phyloP scores from a whole-genome alignment of 2,113 vertebrate species.

The Phasianus colchicus region DNA sequence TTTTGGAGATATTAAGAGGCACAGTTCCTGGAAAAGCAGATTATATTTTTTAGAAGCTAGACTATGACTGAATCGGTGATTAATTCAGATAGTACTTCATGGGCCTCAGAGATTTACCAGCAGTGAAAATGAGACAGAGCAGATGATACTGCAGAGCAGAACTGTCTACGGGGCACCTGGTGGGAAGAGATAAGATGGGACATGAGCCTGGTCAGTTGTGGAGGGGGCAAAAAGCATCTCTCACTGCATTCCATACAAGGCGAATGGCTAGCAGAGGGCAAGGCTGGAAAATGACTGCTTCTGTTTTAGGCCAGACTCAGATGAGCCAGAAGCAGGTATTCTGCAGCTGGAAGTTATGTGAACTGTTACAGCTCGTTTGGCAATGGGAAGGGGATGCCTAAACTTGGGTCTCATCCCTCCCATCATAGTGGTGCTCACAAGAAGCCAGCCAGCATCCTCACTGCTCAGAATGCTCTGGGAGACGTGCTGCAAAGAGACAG shows the following conservation, averaged over 20 bases:
- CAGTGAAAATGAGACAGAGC: neutral
- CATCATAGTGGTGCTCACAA: neutral
- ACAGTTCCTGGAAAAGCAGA: constrained; percentile 36
- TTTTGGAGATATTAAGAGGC: neutral
- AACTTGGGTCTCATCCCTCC: neutral
- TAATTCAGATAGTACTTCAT: neutral
- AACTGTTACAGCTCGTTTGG: neutral
- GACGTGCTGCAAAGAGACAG: neutral
- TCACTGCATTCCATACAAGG: fast-evolving
- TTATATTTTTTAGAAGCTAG: neutral
- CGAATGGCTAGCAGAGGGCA: fast-evolving
- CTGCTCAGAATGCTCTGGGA: neutral
- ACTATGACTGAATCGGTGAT: neutral
- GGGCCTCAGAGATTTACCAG: neutral
- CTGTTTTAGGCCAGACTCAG: neutral
- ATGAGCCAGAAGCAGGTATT: neutral
- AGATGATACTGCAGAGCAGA: neutral
- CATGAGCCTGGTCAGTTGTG: neutral
- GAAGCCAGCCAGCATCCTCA: neutral
- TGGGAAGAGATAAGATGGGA: neutral
- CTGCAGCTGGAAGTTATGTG: neutral
- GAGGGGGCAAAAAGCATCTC: neutral
- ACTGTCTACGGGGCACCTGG: neutral
- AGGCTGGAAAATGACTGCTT: neutral
- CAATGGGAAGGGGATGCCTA: neutral